Conservation (phyloP, 2,888 invertebrate species). For the Tribolium freemani region DNA sequence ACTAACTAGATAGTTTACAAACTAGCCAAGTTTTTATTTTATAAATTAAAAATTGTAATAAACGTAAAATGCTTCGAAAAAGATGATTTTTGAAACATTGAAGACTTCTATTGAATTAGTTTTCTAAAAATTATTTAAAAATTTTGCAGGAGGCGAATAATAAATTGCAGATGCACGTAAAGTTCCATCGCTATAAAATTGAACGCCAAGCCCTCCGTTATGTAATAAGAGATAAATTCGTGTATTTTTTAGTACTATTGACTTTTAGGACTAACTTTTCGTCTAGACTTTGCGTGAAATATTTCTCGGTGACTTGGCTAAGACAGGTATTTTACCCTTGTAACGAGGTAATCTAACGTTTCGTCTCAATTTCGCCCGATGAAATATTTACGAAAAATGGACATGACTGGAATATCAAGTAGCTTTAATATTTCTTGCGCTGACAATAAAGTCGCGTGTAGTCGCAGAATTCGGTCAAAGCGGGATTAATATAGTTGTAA, state of each 20-base stretch:
- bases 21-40: too few species aligned
- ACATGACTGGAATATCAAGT: not conserved
- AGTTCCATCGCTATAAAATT: not conserved
- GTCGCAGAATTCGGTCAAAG: slow-evolving; percentile 3
- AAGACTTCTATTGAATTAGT: too few species aligned
- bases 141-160: not conserved
- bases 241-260: slow-evolving; percentile 9
- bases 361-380: not conserved
- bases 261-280: not conserved
- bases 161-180: not conserved
- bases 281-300: not conserved
- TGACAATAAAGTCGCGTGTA: too few species aligned
- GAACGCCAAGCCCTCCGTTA: not conserved
- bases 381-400: not conserved
- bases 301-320: not conserved
- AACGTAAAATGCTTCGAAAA: too few species aligned
- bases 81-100: too few species aligned
- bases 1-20: too few species aligned
- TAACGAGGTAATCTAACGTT: not conserved
- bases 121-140: too few species aligned
- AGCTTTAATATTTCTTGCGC: too few species aligned
- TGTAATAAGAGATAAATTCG: not conserved
- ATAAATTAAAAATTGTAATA: too few species aligned
- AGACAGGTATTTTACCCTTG: not conserved
- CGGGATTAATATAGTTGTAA: slow-evolving; percentile 26